Conservation (phyloP, 2,113 vertebrate genomes). For the Sander lucioperca region DNA sequence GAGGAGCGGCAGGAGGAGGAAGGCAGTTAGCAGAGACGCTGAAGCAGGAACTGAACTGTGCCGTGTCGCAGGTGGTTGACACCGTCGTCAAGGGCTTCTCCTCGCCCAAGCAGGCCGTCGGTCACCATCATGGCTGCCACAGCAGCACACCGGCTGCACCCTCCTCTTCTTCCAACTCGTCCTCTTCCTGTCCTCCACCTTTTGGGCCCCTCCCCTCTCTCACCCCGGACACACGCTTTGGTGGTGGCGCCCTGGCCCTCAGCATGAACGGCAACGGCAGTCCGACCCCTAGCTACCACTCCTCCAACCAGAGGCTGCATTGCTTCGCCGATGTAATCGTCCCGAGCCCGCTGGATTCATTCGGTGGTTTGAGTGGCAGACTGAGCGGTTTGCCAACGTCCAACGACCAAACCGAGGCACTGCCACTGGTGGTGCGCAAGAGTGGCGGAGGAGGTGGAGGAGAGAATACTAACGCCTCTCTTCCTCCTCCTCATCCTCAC, state of each 20-base stretch:
- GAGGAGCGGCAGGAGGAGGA: slow-evolving; percentile 87
- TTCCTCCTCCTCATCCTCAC: slow-evolving; percentile 91
- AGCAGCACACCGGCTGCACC: slow-evolving; percentile 84
- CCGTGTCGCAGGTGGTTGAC: slow-evolving; percentile 98
- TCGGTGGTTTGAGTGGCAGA: slow-evolving; percentile 80
- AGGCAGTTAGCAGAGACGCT: slow-evolving; percentile 95
- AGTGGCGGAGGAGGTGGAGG: slow-evolving; percentile 76
- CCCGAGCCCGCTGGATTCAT: slow-evolving; percentile 93
- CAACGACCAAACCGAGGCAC: slow-evolving; percentile 96
- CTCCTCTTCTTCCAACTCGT: slow-evolving; percentile 78
- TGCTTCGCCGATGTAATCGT: slow-evolving; percentile 98
- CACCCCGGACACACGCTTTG: slow-evolving; percentile 73
- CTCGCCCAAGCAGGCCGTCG: slow-evolving; percentile 90
- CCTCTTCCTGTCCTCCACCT: slow-evolving; percentile 74
- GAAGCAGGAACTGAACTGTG: slow-evolving; percentile 98
- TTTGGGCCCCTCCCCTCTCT: slow-evolving; percentile 75
- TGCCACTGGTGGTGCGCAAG: slow-evolving; percentile 97
- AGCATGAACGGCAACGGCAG: slow-evolving; percentile 90
- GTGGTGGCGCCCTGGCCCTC: slow-evolving; percentile 63
- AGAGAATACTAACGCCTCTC: slow-evolving; percentile 79
- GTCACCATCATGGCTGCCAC: slow-evolving; percentile 86
- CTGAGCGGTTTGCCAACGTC: slow-evolving; percentile 84
- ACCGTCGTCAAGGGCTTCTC: slow-evolving; percentile 98
- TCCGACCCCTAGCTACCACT: slow-evolving; percentile 94
- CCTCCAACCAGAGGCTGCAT: slow-evolving; percentile 94